Percentiles rank a stretch among this genome's conserved stretches.
phyloP scores from a whole-genome alignment of 2,113 vertebrate species.

The Myanophis thanlyinensis region DNA sequence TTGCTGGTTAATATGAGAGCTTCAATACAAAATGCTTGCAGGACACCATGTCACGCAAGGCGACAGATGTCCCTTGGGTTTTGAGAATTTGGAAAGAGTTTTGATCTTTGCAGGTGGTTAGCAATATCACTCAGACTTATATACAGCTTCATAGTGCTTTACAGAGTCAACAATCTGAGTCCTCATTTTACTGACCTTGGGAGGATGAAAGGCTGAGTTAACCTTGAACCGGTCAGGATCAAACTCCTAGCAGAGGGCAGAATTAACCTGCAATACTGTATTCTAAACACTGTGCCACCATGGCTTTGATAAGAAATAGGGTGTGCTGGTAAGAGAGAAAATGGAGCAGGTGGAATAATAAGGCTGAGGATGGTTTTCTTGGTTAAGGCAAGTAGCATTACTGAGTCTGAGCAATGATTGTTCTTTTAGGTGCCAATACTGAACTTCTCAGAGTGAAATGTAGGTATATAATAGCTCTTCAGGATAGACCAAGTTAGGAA shows the following conservation, averaged over 20 bases:
- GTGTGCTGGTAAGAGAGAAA: neutral
- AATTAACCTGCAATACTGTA: too few species aligned
- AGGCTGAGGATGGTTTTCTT: neutral
- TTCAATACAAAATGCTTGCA: neutral
- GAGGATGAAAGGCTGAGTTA: too few species aligned
- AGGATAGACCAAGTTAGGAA: neutral
- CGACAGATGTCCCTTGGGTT: neutral
- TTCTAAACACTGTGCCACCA: too few species aligned
- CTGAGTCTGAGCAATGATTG: neutral
- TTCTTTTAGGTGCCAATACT: neutral
- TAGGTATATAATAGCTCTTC: neutral
- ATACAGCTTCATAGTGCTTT: too few species aligned
- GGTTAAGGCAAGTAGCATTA: neutral
- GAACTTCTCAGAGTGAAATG: neutral
- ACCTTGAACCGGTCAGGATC: too few species aligned
- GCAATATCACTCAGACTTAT: too few species aligned
- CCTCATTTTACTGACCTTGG: too few species aligned
- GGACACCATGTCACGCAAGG: neutral
- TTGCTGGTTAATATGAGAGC: neutral
- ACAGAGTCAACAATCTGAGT: too few species aligned
- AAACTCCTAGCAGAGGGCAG: too few species aligned
- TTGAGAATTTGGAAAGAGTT: neutral
- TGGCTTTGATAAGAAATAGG: too few species aligned
- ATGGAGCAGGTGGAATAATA: neutral
- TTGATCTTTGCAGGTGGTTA: neutral